These are phyloP conservation scores for Paralichthys olivaceus DNA, from an alignment of 2,113 vertebrate species.

Conservation along the genomic window DNA sequence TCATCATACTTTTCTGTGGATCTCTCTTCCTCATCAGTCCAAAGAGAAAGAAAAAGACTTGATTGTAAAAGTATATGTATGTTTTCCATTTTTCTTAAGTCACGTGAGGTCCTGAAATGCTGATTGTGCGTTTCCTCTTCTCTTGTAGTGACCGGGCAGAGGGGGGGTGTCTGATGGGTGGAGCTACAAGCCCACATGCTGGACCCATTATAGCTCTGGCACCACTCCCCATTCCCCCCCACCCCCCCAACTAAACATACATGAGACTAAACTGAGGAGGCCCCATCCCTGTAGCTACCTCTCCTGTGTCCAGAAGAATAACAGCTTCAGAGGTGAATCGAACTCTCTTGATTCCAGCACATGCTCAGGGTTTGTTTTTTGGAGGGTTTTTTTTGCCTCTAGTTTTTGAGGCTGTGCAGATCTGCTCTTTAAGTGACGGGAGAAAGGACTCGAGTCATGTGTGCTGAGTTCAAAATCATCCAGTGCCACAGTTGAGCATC, in stretches of 20 bases:
- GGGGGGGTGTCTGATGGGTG: conserved; percentile 57
- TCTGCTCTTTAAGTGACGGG: conserved; percentile 20
- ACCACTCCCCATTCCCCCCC: conserved; percentile 67
- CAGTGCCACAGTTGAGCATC: not conserved
- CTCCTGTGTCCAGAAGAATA: conserved; percentile 68
- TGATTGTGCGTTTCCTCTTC: conserved; percentile 76
- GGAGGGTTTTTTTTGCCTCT: not conserved
- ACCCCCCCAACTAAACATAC: conserved; percentile 70
- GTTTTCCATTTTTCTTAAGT: conserved; percentile 37
- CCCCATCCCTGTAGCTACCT: conserved; percentile 60
- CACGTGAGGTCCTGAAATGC: conserved; percentile 71
- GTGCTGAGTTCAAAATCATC: too few species aligned
- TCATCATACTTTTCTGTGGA: not conserved
- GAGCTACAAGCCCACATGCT: conserved; percentile 72
- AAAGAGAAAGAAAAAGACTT: conserved; percentile 1
- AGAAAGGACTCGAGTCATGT: not conserved
- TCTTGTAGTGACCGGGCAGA: conserved; percentile 40
- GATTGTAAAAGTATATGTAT: conserved; percentile 25
- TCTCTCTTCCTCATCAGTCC: not conserved
- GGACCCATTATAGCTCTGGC: conserved; percentile 81
- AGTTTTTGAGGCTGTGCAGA: conserved; percentile 37
- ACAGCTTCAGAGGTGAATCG: conserved; percentile 52
- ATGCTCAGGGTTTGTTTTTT: conserved; percentile 14
- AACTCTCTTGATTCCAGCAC: conserved; percentile 34
- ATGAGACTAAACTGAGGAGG: conserved; percentile 63